Conservation (phyloP, 2,797 vertebrate genomes). For the Anguilla marmorata region DNA sequence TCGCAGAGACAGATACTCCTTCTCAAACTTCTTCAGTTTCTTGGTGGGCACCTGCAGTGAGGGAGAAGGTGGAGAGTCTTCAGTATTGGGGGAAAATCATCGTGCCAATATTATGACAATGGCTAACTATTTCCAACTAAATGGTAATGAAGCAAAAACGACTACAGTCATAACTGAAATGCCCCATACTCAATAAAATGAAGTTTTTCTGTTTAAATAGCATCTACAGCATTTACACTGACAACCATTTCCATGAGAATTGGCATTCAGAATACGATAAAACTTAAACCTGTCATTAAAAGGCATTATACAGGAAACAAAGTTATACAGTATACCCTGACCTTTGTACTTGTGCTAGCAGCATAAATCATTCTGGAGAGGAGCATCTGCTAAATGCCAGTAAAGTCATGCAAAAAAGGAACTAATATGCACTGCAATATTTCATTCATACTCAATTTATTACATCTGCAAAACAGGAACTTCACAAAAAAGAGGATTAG, state of each 20-base stretch:
- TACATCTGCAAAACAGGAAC: neutral
- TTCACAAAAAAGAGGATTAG: neutral
- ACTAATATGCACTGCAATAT: neutral
- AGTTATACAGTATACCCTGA: neutral
- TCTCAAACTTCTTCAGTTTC: conserved; percentile 99
- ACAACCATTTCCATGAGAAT: neutral
- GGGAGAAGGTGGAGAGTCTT: neutral
- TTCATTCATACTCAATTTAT: neutral
- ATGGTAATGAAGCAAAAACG: neutral
- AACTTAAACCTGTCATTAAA: neutral
- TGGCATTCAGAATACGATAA: neutral
- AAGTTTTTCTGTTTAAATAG: neutral
- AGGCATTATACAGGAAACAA: neutral
- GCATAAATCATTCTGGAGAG: neutral
- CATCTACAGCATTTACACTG: neutral
- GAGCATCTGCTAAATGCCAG: neutral
- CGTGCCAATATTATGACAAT: neutral
- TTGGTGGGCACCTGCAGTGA: conserved; percentile 88
- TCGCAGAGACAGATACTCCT: conserved; percentile 90
- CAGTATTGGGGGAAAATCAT: neutral
- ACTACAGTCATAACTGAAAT: neutral
- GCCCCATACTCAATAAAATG: neutral
- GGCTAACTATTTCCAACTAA: neutral
- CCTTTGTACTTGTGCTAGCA: neutral
- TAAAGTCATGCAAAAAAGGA: neutral